A percentile compares a stretch with the other conserved stretches of the same genome.
Evolutionary conservation across 2,113 vertebrate species (phyloP).

Genomic region (Pitta sordida): DNA sequence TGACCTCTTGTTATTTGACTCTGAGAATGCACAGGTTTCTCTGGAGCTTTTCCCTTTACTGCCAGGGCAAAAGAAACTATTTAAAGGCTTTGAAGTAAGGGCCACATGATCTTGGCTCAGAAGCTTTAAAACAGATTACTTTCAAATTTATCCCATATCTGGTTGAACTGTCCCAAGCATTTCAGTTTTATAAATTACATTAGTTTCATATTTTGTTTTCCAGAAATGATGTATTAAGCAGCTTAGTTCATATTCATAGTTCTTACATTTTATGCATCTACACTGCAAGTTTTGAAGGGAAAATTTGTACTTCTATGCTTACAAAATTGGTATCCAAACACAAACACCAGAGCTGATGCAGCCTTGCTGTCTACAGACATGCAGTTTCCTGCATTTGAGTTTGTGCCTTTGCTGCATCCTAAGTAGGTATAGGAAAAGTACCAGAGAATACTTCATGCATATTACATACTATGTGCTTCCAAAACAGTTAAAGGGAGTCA

Average conservation of each 20-base stretch:
- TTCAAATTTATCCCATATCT: not conserved
- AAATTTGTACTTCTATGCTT: not conserved
- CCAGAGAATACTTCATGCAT: not conserved
- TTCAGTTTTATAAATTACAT: not conserved
- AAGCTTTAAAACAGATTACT: not conserved
- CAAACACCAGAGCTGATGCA: not conserved
- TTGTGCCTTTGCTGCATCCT: not conserved
- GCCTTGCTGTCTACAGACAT: not conserved
- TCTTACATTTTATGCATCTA: not conserved
- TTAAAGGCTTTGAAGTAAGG: not conserved
- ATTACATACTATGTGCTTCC: not conserved
- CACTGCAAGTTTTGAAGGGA: not conserved
- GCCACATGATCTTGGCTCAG: not conserved
- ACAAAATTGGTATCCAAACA: not conserved
- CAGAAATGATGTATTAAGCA: not conserved
- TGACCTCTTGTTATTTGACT: not conserved
- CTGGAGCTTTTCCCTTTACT: not conserved
- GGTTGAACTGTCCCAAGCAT: not conserved
- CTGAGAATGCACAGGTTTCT: not conserved
- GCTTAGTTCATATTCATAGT: not conserved
- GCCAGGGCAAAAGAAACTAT: not conserved
- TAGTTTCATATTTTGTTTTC: not conserved
- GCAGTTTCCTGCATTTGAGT: not conserved
- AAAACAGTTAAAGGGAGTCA: not conserved
- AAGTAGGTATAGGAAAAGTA: not conserved